A percentile compares a stretch with the other conserved stretches of the same genome.
These are phyloP conservation scores for Pachycephus smyrnensis DNA, from an alignment of 2,888 invertebrate genomes.

Conservation along the genomic window DNA sequence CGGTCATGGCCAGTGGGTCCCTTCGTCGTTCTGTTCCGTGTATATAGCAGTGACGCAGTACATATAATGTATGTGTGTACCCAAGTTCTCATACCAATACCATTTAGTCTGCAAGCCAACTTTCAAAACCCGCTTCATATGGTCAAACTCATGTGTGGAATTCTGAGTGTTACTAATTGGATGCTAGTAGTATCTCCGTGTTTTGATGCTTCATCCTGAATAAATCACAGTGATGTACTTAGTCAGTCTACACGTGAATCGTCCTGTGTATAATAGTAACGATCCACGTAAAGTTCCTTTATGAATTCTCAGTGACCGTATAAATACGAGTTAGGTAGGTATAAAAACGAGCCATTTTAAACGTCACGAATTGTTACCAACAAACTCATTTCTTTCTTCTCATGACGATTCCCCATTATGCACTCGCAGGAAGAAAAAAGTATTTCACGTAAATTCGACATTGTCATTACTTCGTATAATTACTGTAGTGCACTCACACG, in stretches of 20 bases:
- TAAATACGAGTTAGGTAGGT: background rate
- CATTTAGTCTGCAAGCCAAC: background rate
- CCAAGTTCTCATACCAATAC: background rate
- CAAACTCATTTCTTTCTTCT: background rate
- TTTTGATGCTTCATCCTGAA: background rate
- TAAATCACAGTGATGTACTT: background rate
- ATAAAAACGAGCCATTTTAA: background rate
- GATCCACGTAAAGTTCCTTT: background rate
- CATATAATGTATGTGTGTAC: background rate
- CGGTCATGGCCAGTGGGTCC: constrained; percentile 3
- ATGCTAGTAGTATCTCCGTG: background rate
- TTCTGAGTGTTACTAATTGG: background rate
- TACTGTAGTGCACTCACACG: background rate
- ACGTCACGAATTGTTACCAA: background rate
- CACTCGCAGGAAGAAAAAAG: background rate
- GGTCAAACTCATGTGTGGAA: background rate
- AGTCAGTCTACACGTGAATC: background rate
- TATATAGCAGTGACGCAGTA: background rate
- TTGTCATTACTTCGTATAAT: background rate
- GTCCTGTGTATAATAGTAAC: background rate
- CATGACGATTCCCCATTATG: background rate
- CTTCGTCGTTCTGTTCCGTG: background rate
- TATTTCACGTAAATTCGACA: background rate
- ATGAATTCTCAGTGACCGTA: background rate
- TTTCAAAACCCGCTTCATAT: background rate